Evolutionary conservation across 2,888 invertebrate species (phyloP), one percentile per base, ranked within the genome.

Genomic region (Lasiommata megera): DNA sequence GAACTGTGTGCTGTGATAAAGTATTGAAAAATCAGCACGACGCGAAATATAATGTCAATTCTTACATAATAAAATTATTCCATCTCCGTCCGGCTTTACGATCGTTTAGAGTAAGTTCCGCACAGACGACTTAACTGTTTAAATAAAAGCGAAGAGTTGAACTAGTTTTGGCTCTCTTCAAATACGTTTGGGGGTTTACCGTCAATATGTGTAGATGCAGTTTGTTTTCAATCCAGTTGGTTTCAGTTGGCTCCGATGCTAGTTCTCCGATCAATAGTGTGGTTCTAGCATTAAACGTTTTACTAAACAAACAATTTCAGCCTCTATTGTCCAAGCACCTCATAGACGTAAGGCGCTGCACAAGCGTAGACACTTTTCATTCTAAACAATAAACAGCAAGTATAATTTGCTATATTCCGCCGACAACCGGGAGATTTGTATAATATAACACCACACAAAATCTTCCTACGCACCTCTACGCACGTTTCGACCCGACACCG

Each of bases 301-400:
- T 29, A 41, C 46, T 14, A 8, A 31, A 55, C 56, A 60, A 31
- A 58, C 66, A 66, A 77, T 65, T 76, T 62, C 70, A 65, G 67
- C 57, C 74, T 73, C 68, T 80, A 75, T 71, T 69, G 61, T 71
- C 54, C 64, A 55, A 44, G 59, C 52, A 34, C 14, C 60, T 55
- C 55, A 55, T 50, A 61, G 62, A 61, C 56, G 11, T 9, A 1
- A 34, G 34, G 34, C 34, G 11, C 11, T 62, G 50, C 54, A 48
- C 34, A 11, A 9, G 11, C 11, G 34, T 34, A 11, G 9, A 34
- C 11, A 34, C 34, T 34, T 23, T 23, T 23, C 5, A 5, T 23
- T 23, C 5, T 23, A 2, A 5, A n/a, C n/a, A n/a, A n/a, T n/a
- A n/a, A n/a, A n/a, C n/a, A n/a, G n/a, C n/a, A n/a, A n/a, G n/a